Conservation (phyloP, 37 sponge, comb jelly and placozoan species). For the Tethya wilhelma region DNA sequence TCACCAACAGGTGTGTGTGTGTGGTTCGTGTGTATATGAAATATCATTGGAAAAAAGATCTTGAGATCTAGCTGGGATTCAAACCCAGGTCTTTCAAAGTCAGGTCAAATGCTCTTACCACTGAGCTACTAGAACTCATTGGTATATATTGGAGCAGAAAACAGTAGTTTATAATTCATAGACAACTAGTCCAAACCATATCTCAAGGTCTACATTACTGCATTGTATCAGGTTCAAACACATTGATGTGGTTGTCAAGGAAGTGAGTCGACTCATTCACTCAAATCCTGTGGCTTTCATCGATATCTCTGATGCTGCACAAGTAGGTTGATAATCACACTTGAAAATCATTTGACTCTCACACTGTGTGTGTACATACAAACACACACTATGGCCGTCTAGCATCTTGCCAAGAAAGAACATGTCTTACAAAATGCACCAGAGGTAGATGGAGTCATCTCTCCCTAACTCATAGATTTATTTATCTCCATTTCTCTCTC, state of each 20-base stretch:
- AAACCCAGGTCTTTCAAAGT: too few relatives aligned
- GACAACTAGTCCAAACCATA: too few relatives aligned
- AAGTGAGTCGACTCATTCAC: conserved; percentile 55
- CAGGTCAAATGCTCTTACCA: too few relatives aligned
- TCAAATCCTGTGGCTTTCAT: conserved; percentile 57
- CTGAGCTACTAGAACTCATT: too few relatives aligned
- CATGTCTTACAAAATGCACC: conserved; percentile 35
- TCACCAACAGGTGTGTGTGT: conserved; percentile 52
- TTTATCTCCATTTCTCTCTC: neutral
- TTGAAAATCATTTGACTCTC: neutral
- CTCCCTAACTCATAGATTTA: neutral
- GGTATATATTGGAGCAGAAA: too few relatives aligned
- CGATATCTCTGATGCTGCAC: conserved; percentile 62
- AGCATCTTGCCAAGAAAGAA: conserved; percentile 29
- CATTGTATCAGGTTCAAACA: conserved; percentile 43
- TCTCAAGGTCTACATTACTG: too few relatives aligned
- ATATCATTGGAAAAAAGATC: too few relatives aligned
- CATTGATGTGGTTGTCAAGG: conserved; percentile 48
- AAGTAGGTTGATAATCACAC: conserved; percentile 7
- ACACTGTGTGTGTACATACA: neutral
- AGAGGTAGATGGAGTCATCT: conserved; percentile 28
- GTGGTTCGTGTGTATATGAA: too few relatives aligned
- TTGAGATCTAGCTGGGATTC: too few relatives aligned
- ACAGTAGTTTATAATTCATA: too few relatives aligned
- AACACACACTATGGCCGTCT: neutral